Evolutionary conservation across 2,113 vertebrate genomes (phyloP), one percentile per base, ranked within the genome.

Genomic region (Passer montanus): DNA sequence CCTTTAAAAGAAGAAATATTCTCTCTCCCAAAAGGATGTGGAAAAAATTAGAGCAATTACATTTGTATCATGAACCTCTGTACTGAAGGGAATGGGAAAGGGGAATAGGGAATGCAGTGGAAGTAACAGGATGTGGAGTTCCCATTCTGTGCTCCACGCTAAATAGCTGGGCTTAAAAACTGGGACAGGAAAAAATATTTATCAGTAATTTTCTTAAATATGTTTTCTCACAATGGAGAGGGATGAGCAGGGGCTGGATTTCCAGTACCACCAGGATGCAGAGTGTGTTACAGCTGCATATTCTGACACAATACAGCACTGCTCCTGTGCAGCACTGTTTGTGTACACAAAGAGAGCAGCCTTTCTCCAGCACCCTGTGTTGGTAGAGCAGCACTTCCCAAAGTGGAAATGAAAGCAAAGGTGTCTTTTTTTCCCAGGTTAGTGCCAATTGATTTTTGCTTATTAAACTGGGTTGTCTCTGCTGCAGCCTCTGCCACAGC

Each of bases 31-130:
- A 91, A 97, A 97, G 94, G 94, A 94, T 41, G 44, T 80, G 60
- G 80, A 63, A 87, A 78, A 96, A 97, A 97, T 97, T 97, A 97
- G 92, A 97, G 95, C 95, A 97, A 97, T 97, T 97, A 97, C 94
- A 84, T 92, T 93, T 95, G 91, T 97, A 97, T 97, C 88, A 12
- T 91, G 93, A 97, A 96, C 89, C 78, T 95, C 85, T 63, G 79
- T 59, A 96, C 93, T 90, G 28, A 92, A 92, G 95, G 95, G 94
- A 97, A 62, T 28, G n/a, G 79, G 89, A 80, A 92, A 93, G 41
- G 80, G 74, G 77, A 89, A 69, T 46, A n/a, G 91, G 80, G 70
- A 92, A 67, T 44, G 67, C 33, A 31, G 43, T 37, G 49, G 49
- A 70, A 87, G 63, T 81, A 94, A 68, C 37, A 80, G 59, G 82